phyloP scores from a whole-genome alignment of 2,888 invertebrate species.

The Drosophila trichaetosa region DNA sequence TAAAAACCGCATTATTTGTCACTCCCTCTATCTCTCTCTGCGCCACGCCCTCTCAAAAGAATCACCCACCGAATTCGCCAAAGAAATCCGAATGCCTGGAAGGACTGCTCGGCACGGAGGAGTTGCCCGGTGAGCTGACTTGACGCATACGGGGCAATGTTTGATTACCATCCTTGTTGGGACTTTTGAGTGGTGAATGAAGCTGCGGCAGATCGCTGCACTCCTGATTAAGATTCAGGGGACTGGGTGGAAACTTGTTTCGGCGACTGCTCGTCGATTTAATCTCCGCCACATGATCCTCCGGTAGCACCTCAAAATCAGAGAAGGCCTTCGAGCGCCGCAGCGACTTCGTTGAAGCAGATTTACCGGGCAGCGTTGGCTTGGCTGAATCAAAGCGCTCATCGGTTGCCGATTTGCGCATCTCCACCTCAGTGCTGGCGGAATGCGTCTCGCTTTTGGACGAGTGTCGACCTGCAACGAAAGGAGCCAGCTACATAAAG shows the following conservation, averaged over 20 bases:
- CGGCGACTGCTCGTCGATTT: conserved; percentile 71
- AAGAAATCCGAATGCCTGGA: conserved; percentile 88
- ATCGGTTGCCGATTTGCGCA: conserved; percentile 65
- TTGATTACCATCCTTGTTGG: conserved; percentile 76
- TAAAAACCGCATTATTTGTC: background rate
- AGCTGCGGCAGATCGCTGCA: conserved; percentile 82
- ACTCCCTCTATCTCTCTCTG: background rate
- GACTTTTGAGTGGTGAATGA: conserved; percentile 83
- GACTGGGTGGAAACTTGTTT: conserved; percentile 83
- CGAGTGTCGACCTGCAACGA: conserved; percentile 81
- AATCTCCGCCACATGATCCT: conserved; percentile 82
- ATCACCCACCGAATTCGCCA: conserved; percentile 87
- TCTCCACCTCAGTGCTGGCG: conserved; percentile 75
- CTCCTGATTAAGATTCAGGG: conserved; percentile 83
- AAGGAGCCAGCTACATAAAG: background rate
- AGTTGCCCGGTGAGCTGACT: conserved; percentile 85
- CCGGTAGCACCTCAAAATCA: conserved; percentile 84
- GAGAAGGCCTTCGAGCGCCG: conserved; percentile 77
- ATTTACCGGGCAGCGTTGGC: conserved; percentile 61
- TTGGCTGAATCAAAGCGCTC: conserved; percentile 65
- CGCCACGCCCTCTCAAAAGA: background rate
- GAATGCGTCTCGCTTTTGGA: conserved; percentile 81
- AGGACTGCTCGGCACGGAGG: conserved; percentile 90
- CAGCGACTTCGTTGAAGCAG: conserved; percentile 78
- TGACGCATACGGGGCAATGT: conserved; percentile 87